Base-by-base conservation (phyloP, 2,113 vertebrate genomes). In the Hiodon tergisus region DNA sequence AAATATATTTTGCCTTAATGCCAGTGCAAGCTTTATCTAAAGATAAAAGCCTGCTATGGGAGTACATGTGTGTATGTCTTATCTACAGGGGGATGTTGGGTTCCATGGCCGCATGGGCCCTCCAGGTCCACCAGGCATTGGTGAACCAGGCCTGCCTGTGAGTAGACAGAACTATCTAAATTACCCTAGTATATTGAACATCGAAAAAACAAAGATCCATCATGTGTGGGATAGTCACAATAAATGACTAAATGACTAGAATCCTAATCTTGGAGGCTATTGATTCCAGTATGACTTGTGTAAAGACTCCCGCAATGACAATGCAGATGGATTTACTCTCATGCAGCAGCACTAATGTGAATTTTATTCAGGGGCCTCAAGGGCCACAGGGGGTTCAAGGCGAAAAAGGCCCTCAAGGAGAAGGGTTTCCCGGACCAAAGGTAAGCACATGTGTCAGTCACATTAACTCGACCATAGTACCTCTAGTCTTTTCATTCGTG, bases 361-460 rank as follows among this genome's bases (percentile, higher is more conserved):
- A 16, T 54, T 79, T 86, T 31, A 31, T 81, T 76, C 69, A 97
- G 95, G 95, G 95, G 14, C 87, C 93, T 87, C 93, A 92, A 89
- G 95, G 95, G 86, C 89, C 91, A 78, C 94, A 93, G 76, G 95
- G 95, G 78, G 81, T 92, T 86, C 92, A 88, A 85, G 95, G 95
- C 67, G 94, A 88, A 84, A 93, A 93, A 85, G 94, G 95, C 80
- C 86, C 83, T 6, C 88, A 84, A 50, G 95, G 94, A 74, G 94
- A 96, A 85, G 95, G 95, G 4, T 87, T 94, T 80, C 95, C 94
- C 78, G 94, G 94, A 85, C 77, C 87, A 79, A 97, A 97, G 93
- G 95, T 96, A 91, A 78, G 55, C 63, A 9, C 58, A 59, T 59
- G 3, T 59, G 58, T 9, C 31, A 31, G 0, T 31, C 31, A 31